Base-by-base conservation (phyloP, 1,140 invertebrate genomes). In the Lineus longissimus region DNA sequence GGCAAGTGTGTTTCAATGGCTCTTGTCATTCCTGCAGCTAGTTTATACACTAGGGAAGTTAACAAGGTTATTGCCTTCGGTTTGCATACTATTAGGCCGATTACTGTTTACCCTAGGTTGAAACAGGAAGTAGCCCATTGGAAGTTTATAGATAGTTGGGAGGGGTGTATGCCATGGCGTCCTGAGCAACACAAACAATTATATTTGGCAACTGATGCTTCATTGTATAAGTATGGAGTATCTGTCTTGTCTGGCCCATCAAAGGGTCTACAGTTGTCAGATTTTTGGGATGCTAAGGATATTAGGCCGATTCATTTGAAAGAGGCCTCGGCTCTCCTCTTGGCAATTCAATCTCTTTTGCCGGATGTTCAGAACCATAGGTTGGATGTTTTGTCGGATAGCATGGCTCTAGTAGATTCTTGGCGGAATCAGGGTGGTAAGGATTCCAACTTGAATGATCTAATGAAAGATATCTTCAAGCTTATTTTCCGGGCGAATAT, bases 1-100 rank as follows among this genome's bases (percentile, higher is more conserved):
- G 66, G 62, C 1, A 68, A 68, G 36, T 61, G 43, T 45, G 59
- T 68, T 58, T 67, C 65, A 6, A 55, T 67, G 31, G 4, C 47
- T 15, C 29, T 61, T 13, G 66, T 55, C 15, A 22, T 64, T 23
- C 62, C 62, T 9, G 62, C 41, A 30, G 40, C 43, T 33, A 61
- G 58, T n/a, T 47, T 64, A 17, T 68, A 47, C 45, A 54, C 19
- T 30, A 51, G 55, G 43, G 62, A 68, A 43, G 31, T 64, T 13
- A 64, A 62, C 54, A 40, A 33, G 15, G 43, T 62, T 23, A 68
- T 62, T 29, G 47, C 62, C 19, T 33, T 9, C 2, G 15, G 45
- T 33, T 27, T 58, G 9, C 43, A 43, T 29, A 61, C 43, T 55
- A 22, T 13, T 19, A 45, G 33, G 15, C 9, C 13, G 9, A 29